These are phyloP conservation scores for Amphiprion clarkii DNA, from an alignment of 2,797 vertebrate species.

Conservation along the genomic window DNA sequence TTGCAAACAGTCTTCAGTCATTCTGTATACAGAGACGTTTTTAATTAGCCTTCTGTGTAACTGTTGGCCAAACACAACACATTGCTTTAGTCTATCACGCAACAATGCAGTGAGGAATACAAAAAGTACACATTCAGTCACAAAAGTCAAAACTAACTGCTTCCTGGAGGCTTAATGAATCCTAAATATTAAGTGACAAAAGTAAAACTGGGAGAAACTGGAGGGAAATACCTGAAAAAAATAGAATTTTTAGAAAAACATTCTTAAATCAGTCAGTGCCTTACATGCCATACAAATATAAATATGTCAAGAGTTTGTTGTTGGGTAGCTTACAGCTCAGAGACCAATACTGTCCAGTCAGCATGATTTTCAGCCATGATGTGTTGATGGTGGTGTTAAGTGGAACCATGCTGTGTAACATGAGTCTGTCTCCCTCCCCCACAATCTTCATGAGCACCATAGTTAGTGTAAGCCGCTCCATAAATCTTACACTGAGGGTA, in stretches of 20 bases:
- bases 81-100: neutral
- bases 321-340: slow-evolving; percentile 5
- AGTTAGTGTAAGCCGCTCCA: slow-evolving; percentile 47
- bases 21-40: too few species aligned
- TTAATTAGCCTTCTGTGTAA: too few species aligned
- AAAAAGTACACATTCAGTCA: too few species aligned
- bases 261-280: neutral
- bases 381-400: slow-evolving; percentile 32
- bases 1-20: too few species aligned
- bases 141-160: too few species aligned
- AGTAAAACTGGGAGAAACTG: too few species aligned
- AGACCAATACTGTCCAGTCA: slow-evolving; percentile 39
- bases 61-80: neutral
- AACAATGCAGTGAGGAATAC: neutral
- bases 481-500: slow-evolving; percentile 59
- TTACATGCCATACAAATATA: slow-evolving; percentile 1
- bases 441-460: slow-evolving; percentile 41
- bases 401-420: slow-evolving; percentile 57
- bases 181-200: too few species aligned
- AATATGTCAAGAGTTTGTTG: neutral
- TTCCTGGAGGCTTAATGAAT: too few species aligned
- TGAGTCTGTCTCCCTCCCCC: slow-evolving; percentile 24
- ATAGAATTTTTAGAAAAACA: too few species aligned
- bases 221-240: too few species aligned
- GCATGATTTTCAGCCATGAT: slow-evolving; percentile 27